Conservation (phyloP, 2,113 vertebrate species). For the Mesocricetus auratus region DNA sequence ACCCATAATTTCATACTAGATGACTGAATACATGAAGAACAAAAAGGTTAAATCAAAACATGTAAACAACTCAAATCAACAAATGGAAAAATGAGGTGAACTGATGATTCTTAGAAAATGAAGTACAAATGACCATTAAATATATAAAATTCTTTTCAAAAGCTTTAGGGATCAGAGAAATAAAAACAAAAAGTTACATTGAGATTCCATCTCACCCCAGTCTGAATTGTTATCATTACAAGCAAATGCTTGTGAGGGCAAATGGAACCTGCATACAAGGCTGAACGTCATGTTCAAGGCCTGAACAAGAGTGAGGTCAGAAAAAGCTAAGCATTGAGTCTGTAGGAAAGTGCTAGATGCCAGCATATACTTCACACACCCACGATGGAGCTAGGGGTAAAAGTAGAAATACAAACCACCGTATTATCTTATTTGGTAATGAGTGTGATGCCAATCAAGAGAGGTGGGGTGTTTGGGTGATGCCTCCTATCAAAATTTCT, state of each 20-base stretch:
- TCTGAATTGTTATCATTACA: neutral
- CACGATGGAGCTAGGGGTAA: neutral
- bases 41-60: neutral
- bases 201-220: neutral
- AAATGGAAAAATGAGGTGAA: neutral
- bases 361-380: rapidly evolving
- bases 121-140: neutral
- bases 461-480: neutral
- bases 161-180: neutral
- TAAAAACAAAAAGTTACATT: neutral
- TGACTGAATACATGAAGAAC: neutral
- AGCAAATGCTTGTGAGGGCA: neutral
- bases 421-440: neutral
- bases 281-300: rapidly evolving
- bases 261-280: neutral
- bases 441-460: neutral
- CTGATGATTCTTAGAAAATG: neutral
- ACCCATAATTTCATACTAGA: neutral
- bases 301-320: neutral
- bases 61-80: neutral
- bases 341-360: neutral
- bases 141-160: neutral
- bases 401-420: neutral
- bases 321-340: too few relatives aligned
- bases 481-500: neutral